Evolutionary conservation across 1,140 invertebrate species (phyloP).

Genomic region (Ridgeia piscesae): DNA sequence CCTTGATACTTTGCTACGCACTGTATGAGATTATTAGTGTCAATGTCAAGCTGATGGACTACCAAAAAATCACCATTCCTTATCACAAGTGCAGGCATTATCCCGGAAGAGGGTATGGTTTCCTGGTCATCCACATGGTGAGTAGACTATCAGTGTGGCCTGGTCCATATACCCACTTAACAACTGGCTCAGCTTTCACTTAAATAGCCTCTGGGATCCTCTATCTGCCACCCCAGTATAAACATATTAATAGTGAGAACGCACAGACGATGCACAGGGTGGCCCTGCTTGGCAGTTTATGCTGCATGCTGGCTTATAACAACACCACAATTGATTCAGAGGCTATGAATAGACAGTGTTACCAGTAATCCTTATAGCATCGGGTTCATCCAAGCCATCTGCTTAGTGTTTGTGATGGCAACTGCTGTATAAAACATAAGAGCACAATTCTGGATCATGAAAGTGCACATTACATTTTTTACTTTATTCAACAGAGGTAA

Average conservation of each 20-base stretch:
- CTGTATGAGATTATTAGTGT: neutral
- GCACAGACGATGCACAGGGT: neutral
- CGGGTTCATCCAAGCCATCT: neutral
- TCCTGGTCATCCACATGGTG: neutral
- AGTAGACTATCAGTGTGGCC: neutral
- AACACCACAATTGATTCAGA: neutral
- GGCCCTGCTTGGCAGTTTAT: neutral
- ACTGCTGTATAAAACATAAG: neutral
- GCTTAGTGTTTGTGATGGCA: neutral
- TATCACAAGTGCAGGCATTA: neutral
- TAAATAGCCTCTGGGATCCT: neutral
- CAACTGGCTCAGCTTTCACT: neutral
- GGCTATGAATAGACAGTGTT: neutral
- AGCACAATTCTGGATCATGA: neutral
- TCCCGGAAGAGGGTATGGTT: neutral
- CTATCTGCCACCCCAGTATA: neutral
- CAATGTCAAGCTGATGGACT: neutral
- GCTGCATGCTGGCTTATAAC: neutral
- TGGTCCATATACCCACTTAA: neutral
- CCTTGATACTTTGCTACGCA: neutral
- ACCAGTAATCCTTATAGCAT: neutral
- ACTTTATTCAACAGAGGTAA: neutral
- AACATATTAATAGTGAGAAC: conserved; percentile 6
- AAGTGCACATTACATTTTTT: neutral
- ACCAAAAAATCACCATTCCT: neutral